These are phyloP conservation scores for Alces alces DNA, from an alignment of 2,113 vertebrate genomes.

Conservation along the genomic window DNA sequence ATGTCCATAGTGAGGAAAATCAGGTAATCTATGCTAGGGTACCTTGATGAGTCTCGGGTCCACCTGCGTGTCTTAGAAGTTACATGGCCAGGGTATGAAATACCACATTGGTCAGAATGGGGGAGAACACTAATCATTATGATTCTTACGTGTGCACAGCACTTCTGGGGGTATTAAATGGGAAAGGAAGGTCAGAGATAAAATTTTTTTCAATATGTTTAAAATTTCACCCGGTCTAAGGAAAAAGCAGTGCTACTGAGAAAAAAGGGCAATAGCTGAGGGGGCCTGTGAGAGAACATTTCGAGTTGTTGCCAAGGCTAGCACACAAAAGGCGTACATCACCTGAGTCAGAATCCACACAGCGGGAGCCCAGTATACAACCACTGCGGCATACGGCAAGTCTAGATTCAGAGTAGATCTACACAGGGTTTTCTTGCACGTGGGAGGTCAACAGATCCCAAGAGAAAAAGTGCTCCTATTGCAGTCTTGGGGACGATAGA, in stretches of 20 bases:
- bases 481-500: fast-evolving
- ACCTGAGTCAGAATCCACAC: not conserved
- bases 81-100: not conserved
- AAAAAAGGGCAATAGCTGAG: fast-evolving
- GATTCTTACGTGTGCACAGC: no score
- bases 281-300: not conserved
- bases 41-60: fast-evolving
- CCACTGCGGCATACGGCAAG: fast-evolving
- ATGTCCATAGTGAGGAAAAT: not conserved
- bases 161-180: not conserved
- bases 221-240: not conserved
- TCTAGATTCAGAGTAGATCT: not conserved
- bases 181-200: not conserved
- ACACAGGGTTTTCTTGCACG: fast-evolving
- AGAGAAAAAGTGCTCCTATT: not conserved
- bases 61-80: not conserved
- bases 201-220: not conserved
- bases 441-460: not conserved
- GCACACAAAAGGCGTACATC: not conserved
- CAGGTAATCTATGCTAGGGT: not conserved
- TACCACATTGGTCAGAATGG: not conserved
- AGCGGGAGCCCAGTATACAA: fast-evolving
- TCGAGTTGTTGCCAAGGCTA: not conserved
- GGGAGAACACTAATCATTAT: not conserved
- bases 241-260: not conserved